These are phyloP conservation scores for Drosophila ananassae DNA, from an alignment of 1,140 invertebrate species.

Conservation along the genomic window DNA sequence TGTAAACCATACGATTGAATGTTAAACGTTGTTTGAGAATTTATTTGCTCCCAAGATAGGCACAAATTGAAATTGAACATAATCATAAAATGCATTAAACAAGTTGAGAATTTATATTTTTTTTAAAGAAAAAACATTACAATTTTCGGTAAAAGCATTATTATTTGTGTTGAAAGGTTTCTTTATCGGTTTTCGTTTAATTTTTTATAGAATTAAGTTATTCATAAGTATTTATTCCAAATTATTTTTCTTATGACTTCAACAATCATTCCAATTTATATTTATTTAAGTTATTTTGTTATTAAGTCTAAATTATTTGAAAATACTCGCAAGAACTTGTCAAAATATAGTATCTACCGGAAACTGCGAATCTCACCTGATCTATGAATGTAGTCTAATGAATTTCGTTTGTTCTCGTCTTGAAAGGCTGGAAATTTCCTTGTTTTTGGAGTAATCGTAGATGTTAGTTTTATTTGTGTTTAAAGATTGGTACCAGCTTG, in stretches of 20 bases:
- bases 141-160: not conserved
- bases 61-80: conserved; percentile 51
- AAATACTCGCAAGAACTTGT: conserved; percentile 32
- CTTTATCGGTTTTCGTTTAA: conserved; percentile 11
- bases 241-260: conserved; percentile 13
- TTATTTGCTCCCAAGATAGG: conserved; percentile 47
- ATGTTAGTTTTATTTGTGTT: too few species aligned
- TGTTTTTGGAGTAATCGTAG: too few species aligned
- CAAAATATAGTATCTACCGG: conserved; percentile 27
- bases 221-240: conserved; percentile 25
- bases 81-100: conserved; percentile 42
- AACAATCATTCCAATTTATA: conserved; percentile 14
- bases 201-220: conserved; percentile 29
- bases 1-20: conserved; percentile 48
- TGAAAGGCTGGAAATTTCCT: too few species aligned
- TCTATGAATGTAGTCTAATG: conserved; percentile 4
- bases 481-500: too few species aligned
- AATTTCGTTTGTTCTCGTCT: too few species aligned
- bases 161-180: conserved; percentile 12
- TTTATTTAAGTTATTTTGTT: conserved; percentile 5
- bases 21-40: conserved; percentile 48
- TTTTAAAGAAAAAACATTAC: conserved; percentile 4
- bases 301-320: conserved; percentile 4
- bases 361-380: conserved; percentile 32
- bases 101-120: conserved; percentile 30